Conservation (phyloP, 2,797 vertebrate species). For the Melopsittacus undulatus region DNA sequence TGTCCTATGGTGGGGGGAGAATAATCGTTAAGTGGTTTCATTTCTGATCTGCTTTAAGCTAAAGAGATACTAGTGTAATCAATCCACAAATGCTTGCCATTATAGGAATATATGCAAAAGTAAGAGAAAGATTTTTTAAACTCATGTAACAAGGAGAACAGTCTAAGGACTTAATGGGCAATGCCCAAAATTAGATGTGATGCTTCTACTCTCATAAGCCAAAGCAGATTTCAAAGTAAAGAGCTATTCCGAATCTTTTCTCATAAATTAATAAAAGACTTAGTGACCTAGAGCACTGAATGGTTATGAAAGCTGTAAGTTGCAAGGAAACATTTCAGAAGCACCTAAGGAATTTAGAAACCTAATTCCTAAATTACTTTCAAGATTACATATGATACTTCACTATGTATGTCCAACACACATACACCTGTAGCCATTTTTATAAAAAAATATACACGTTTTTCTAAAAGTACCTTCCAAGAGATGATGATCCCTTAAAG, state of each 20-base stretch:
- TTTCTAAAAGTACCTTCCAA: conserved; percentile 81
- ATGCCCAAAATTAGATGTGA: background rate
- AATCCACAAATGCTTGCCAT: background rate
- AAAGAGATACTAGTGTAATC: background rate
- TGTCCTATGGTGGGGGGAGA: background rate
- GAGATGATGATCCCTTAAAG: conserved; percentile 85
- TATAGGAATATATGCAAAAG: background rate
- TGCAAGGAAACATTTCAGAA: background rate
- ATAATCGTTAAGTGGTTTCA: background rate
- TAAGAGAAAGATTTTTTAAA: background rate
- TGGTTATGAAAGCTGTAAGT: background rate
- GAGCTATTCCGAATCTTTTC: background rate
- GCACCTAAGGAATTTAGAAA: background rate
- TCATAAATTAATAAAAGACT: background rate
- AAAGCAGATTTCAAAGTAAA: background rate
- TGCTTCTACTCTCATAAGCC: background rate
- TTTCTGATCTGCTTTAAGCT: background rate
- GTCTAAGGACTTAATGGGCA: background rate
- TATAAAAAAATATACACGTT: background rate
- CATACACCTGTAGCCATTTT: background rate
- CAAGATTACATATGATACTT: background rate
- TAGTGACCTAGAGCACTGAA: background rate
- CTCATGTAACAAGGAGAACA: background rate
- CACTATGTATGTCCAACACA: rapidly evolving
- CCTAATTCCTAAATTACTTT: background rate